Conservation (phyloP, 2,888 invertebrate genomes). For the Boloria euphrosyne region DNA sequence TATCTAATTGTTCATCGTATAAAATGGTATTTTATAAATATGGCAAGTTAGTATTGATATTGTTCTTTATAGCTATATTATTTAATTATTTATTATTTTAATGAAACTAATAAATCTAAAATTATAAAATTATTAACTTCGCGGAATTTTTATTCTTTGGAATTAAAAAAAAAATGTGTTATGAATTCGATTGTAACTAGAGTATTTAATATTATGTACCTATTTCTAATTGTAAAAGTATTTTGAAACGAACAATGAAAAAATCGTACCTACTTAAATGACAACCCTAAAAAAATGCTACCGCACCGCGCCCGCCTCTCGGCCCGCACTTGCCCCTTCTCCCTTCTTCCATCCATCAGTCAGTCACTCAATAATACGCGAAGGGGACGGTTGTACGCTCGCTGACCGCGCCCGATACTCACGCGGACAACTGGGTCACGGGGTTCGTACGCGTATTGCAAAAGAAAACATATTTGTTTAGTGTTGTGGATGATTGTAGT, state of each 20-base stretch:
- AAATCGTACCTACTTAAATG: conserved; percentile 16
- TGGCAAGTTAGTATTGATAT: too few relatives aligned
- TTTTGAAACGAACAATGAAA: background rate
- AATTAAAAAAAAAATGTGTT: background rate
- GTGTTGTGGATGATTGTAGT: conserved; percentile 68
- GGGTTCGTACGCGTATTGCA: conserved; percentile 59
- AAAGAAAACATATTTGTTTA: conserved; percentile 52
- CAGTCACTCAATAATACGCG: conserved; percentile 72
- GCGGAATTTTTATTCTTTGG: too few relatives aligned
- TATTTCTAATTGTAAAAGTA: background rate
- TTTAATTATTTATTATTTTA: too few relatives aligned
- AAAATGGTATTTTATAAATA: too few relatives aligned
- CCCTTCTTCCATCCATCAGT: conserved; percentile 63
- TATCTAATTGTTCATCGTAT: too few relatives aligned
- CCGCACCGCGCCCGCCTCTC: conserved; percentile 44
- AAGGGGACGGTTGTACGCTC: conserved; percentile 59
- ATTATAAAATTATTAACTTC: too few relatives aligned
- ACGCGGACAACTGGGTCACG: conserved; percentile 79
- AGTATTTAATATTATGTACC: too few relatives aligned
- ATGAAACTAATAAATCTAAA: too few relatives aligned
- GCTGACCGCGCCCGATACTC: conserved; percentile 55
- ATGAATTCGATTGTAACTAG: background rate
- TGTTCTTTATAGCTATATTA: background rate
- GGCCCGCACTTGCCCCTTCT: conserved; percentile 54
- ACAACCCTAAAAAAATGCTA: conserved; percentile 39